Conservation (phyloP, 2,888 invertebrate species). For the Eledona agricola region DNA sequence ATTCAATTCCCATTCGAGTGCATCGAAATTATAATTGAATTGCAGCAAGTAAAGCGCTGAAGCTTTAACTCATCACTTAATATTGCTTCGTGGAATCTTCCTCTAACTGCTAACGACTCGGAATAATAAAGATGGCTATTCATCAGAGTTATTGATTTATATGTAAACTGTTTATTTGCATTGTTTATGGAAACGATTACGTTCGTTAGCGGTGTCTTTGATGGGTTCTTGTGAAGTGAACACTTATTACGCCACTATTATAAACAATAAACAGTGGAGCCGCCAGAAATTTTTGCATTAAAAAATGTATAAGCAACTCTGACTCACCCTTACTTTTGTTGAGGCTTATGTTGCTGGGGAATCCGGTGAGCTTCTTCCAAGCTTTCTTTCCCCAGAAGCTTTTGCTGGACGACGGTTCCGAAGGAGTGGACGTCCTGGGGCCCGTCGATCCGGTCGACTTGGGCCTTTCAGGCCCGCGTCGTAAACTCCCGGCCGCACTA, state of each 20-base stretch:
- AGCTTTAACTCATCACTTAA: constrained; percentile 4
- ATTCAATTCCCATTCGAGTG: too few relatives aligned
- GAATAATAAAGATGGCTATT: background rate
- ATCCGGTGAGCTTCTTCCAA: constrained; percentile 81
- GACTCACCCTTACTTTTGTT: constrained; percentile 73
- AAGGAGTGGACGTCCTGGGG: constrained; percentile 45
- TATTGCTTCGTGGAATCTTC: constrained; percentile 14
- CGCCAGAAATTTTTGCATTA: too few relatives aligned
- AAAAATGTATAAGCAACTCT: too few relatives aligned
- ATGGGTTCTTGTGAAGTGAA: too few relatives aligned
- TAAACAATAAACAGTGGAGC: too few relatives aligned
- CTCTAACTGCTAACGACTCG: constrained; percentile 2
- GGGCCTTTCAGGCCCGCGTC: constrained; percentile 57
- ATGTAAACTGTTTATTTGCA: constrained; percentile 7
- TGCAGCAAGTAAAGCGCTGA: too few relatives aligned
- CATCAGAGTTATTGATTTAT: constrained; percentile 6
- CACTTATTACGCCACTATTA: too few relatives aligned
- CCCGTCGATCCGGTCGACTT: constrained; percentile 57
- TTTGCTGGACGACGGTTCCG: constrained; percentile 51
- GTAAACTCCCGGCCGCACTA: constrained; percentile 70
- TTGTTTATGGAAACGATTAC: too few relatives aligned
- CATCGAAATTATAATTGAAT: too few relatives aligned
- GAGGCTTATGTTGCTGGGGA: constrained; percentile 75
- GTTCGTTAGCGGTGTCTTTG: too few relatives aligned
- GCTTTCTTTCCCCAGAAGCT: constrained; percentile 80